A percentile compares a stretch with the other conserved stretches of the same genome.
These are phyloP conservation scores for Trissolcus basalis DNA, from an alignment of 1,140 invertebrate genomes.

Conservation along the genomic window DNA sequence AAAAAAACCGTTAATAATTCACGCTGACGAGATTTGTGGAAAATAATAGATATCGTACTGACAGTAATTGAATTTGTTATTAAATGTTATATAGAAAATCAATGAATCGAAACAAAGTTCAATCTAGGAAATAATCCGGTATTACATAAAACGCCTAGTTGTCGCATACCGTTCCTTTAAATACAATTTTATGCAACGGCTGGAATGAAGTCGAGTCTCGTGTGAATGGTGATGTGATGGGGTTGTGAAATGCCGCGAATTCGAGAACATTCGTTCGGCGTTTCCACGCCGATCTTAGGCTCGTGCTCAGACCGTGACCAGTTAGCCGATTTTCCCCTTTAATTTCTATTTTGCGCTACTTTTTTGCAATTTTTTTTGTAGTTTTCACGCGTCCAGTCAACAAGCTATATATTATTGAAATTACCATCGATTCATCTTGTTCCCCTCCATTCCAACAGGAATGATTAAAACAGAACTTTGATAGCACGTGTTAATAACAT, in stretches of 20 bases:
- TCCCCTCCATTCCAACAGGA: no score
- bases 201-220: conserved; percentile 16
- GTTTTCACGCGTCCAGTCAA: no score
- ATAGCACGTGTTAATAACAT: no score
- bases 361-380: background rate
- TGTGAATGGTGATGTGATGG: conserved; percentile 18
- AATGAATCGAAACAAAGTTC: conserved; percentile 18
- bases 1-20: no score
- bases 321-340: background rate
- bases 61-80: background rate
- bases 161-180: conserved; percentile 34
- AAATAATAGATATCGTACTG: background rate
- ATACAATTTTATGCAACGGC: conserved; percentile 34
- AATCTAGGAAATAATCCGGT: conserved; percentile 25
- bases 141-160: conserved; percentile 15
- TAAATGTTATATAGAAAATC: background rate
- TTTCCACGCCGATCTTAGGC: background rate
- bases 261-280: conserved; percentile 16
- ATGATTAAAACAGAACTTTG: no score
- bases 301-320: background rate
- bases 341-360: background rate
- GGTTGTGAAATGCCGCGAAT: conserved; percentile 23
- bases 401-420: no score
- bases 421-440: no score
- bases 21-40: no score